phyloP scores from a whole-genome alignment of 1,140 invertebrate species.

The Ceratosolen fusciceps region DNA sequence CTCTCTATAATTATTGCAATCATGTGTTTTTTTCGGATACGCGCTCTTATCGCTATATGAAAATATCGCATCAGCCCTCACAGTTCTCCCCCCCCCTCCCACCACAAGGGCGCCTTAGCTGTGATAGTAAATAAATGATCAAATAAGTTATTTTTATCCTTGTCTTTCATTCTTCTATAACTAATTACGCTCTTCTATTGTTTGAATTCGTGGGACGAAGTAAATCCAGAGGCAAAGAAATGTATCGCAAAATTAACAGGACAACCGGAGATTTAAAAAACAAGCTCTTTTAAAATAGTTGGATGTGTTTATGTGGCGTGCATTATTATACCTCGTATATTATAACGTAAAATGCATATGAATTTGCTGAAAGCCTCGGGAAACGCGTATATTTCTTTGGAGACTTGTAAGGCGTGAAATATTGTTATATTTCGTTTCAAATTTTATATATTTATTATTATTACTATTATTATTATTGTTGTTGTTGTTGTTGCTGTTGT shows the following conservation, averaged over 20 bases:
- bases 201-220: neutral
- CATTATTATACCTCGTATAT: neutral
- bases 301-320: neutral
- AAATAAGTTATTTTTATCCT: neutral
- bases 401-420: neutral
- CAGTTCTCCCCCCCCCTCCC: too few relatives aligned
- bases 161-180: too few relatives aligned
- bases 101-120: too few relatives aligned
- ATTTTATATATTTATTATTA: neutral
- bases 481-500: too few relatives aligned
- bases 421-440: neutral
- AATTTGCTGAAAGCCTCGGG: neutral
- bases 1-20: constrained; percentile 7
- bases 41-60: neutral
- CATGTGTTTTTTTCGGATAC: neutral
- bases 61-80: too few relatives aligned
- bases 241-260: neutral
- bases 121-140: neutral
- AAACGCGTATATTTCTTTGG: neutral
- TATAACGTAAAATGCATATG: neutral
- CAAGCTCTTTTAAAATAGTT: neutral
- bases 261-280: neutral
- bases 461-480: too few relatives aligned
- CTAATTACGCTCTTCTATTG: neutral
- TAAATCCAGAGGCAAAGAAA: neutral